A percentile compares a stretch with the other conserved stretches of the same genome.
phyloP scores from a whole-genome alignment of 23 tunicate species.

The Botrylloides violaceus region DNA sequence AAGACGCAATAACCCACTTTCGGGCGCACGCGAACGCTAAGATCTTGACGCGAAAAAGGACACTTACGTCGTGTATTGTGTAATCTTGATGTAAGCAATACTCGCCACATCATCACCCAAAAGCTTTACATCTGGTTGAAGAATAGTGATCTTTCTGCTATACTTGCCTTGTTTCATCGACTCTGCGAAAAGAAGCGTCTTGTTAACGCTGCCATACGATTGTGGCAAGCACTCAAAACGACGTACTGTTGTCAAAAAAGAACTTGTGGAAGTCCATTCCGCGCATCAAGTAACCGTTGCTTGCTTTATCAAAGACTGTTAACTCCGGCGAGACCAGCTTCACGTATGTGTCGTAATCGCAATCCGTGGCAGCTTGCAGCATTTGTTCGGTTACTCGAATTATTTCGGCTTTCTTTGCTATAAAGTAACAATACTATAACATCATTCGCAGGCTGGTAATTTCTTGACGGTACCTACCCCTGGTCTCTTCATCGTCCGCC shows the following conservation, averaged over 20 bases:
- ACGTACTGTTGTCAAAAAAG: slow-evolving; percentile 70
- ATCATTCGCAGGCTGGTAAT: no score
- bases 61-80: no score
- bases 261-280: slow-evolving; percentile 81
- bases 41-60: no score
- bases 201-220: not conserved
- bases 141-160: slow-evolving; percentile 41
- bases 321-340: slow-evolving; percentile 46
- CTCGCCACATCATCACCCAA: slow-evolving; percentile 63
- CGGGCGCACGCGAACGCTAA: no score
- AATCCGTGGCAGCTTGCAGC: slow-evolving; percentile 41
- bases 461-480: slow-evolving; percentile 28
- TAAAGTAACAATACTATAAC: no score
- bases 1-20: no score
- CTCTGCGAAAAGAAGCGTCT: not conserved
- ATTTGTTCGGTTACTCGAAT: slow-evolving; percentile 62
- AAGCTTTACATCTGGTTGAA: slow-evolving; percentile 59
- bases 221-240: not conserved
- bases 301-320: slow-evolving; percentile 73
- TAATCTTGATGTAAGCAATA: slow-evolving; percentile 74
- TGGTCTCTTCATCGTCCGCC: slow-evolving; percentile 51
- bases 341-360: slow-evolving; percentile 48
- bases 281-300: slow-evolving; percentile 65
- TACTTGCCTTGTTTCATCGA: slow-evolving; percentile 11
- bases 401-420: slow-evolving; percentile 67